These are phyloP conservation scores for Lateolabrax maculatus DNA, from an alignment of 2,797 vertebrate genomes.

Conservation along the genomic window DNA sequence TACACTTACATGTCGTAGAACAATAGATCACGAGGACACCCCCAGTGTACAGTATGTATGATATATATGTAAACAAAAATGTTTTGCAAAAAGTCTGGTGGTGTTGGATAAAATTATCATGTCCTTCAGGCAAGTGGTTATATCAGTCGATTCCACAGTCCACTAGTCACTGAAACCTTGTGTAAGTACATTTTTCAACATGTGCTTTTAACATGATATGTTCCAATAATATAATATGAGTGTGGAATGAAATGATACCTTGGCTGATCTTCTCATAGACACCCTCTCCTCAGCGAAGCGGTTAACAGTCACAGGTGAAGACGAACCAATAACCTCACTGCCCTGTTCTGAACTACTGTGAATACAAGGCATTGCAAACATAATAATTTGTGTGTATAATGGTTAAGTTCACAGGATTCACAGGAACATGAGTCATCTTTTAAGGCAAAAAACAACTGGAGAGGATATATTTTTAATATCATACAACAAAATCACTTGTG, in stretches of 20 bases:
- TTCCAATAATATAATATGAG: background rate
- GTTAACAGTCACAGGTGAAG: constrained; percentile 71
- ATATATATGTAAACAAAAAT: background rate
- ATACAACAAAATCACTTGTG: background rate
- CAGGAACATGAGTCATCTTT: background rate
- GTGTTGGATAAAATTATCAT: background rate
- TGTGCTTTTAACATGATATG: background rate
- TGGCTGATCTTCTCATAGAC: constrained; percentile 78
- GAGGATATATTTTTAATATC: background rate
- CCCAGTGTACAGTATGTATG: background rate
- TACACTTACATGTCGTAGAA: background rate
- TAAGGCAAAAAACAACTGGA: background rate
- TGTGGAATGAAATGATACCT: constrained; percentile 68
- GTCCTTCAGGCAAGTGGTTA: background rate
- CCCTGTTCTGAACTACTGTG: constrained; percentile 63
- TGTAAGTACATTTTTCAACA: background rate
- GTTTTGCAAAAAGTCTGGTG: background rate
- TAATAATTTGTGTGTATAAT: background rate
- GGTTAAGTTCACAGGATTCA: background rate
- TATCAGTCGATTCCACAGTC: background rate
- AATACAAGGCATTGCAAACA: constrained; percentile 22
- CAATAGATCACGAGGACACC: background rate
- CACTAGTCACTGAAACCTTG: background rate
- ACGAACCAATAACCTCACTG: constrained; percentile 39
- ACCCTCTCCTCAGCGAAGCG: constrained; percentile 77